Base-by-base conservation (phyloP, 2,888 invertebrate species). In the Watsonalla binaria region DNA sequence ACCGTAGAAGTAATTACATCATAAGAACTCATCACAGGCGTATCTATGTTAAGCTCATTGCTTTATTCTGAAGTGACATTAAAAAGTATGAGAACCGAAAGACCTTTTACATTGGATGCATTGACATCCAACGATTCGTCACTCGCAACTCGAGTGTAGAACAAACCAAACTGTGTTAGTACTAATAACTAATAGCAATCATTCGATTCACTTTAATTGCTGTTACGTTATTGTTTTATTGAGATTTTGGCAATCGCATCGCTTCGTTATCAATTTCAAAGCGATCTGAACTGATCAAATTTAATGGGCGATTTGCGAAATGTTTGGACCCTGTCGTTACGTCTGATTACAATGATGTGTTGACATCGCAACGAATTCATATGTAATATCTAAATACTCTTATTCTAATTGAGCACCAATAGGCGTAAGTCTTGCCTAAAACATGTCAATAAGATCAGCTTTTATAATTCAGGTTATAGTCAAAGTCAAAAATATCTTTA, bases 31-130 rank as follows among this genome's bases (percentile, higher is more conserved):
- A 45, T 51, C 62, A 57, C 59, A 65, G 59, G 59, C 54, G 57
- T 65, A 71, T 65, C 55, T 57, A 65, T 65, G 62, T 59, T 66
- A 66, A 73, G 78, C 80, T 77, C 59, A 74, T 62, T 72, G 77
- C 75, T 69, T 70, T 76, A 76, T 79, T 84, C 76, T 76, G 66
- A 71, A 83, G 78, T 86, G 89, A 85, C 85, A 88, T 89, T 90
- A 87, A 83, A 84, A 82, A 83, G 74, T 86, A 83, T 89, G 90
- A 83, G 90, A 90, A 85, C 78, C 58, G 53, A 53, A 63, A 84
- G 86, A 90, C 90, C 90, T 90, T 90, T 89, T 61, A 70, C 68
- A 73, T 68, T 56, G 66, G 66, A 76, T 71, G 70, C 73, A 80
- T 72, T 72, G 84, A 82, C 82, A 83, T 74, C 77, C 65, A 72